Evolutionary conservation across 2,797 vertebrate genomes (phyloP), one percentile per base, ranked within the genome.

Genomic region (Zenarchopterus dispar): DNA sequence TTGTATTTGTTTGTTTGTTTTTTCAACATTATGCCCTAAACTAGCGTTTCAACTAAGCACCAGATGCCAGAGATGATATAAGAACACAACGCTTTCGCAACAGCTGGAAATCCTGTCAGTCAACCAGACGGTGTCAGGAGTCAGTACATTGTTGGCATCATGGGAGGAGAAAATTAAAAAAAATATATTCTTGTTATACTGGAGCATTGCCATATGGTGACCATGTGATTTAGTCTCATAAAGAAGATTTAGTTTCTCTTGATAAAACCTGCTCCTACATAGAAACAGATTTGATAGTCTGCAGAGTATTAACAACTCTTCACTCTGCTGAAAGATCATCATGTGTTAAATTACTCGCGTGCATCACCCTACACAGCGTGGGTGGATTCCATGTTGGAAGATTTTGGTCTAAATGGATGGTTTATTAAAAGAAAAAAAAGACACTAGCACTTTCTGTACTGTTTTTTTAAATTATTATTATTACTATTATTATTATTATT

Each of bases 71-170:
- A 73, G 61, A 77, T 75, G 59, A 76, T 61, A 69, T 84, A 6
- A 28, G 8, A 28, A 28, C 33, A 2, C 9, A 1, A 68, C 72
- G 70, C 56, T 72, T 61, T 9, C 17, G 53, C 61, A 80, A 68
- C 85, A 83, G 80, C 84, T 81, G 87, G 67, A 84, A 73, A 73
- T 10, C 8, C 73, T 81, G 75, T 70, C 78, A 76, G 71, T 88
- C 86, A 81, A 60, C 41, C 42, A 49, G 72, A 57, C 36, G 13
- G 36, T 1, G 36, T 39, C 13, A 13, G 13, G 36, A 39, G 36
- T 13, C 36, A 39, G 2, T 4, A 16, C 31, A 6, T 80, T 49
- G n/a, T 16, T 24, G 43, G 67, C 75, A 82, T 82, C 78, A n/a
- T 78, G 77, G 77, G 75, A 55, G 9, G 26, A 57, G 66, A 70